phyloP scores from a whole-genome alignment of 2,113 vertebrate genomes.

The Pelmatolapia mariae region DNA sequence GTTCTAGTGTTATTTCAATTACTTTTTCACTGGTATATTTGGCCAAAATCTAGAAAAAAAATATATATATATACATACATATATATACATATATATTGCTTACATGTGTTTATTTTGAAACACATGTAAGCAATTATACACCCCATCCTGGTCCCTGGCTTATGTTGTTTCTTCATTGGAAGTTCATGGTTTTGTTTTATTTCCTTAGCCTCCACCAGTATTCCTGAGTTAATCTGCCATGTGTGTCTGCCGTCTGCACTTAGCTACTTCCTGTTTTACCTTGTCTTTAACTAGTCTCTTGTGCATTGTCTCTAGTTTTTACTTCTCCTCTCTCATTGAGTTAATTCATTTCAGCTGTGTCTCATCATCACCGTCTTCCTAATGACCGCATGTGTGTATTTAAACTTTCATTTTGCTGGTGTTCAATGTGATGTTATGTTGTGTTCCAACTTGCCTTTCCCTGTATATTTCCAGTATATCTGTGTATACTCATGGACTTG shows the following conservation, averaged over 20 bases:
- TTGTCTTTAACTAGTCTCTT: neutral
- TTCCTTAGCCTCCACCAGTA: neutral
- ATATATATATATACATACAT: rapidly evolving
- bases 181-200: neutral
- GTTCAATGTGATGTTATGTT: neutral
- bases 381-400: neutral
- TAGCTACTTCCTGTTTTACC: neutral
- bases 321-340: neutral
- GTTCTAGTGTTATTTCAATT: neutral
- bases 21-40: neutral
- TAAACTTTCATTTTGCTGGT: neutral
- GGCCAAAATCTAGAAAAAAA: neutral
- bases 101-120: neutral
- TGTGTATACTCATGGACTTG: neutral
- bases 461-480: neutral
- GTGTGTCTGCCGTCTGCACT: neutral
- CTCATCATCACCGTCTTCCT: neutral
- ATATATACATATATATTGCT: neutral
- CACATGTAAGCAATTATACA: neutral
- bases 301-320: neutral
- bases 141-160: neutral
- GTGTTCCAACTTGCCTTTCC: neutral
- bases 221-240: neutral
- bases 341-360: neutral
- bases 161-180: neutral